Percentiles rank a stretch among this genome's conserved stretches.
phyloP scores from a whole-genome alignment of 2,888 invertebrate species.

The Abrostola triplasia region DNA sequence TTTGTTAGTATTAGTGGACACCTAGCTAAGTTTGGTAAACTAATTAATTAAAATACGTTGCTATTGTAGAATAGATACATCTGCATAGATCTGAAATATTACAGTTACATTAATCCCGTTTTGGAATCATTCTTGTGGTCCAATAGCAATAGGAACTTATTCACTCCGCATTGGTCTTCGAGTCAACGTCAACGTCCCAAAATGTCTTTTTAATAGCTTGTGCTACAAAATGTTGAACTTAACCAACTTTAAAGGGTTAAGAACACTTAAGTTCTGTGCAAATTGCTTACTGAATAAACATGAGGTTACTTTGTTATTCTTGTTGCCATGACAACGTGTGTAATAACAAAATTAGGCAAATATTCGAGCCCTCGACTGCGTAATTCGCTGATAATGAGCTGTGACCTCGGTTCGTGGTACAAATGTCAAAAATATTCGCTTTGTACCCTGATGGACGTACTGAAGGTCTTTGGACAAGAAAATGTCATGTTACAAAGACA shows the following conservation, averaged over 20 bases:
- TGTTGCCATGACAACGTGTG: conserved; percentile 70
- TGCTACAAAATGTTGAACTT: conserved; percentile 1
- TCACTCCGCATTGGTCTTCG: no score
- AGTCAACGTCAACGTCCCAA: background rate
- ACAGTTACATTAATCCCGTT: no score
- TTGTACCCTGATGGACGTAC: conserved; percentile 25
- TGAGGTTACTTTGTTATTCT: conserved; percentile 26
- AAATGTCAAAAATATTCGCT: conserved; percentile 38
- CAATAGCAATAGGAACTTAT: background rate
- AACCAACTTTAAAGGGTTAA: conserved; percentile 41
- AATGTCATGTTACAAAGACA: background rate
- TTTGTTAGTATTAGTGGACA: no score
- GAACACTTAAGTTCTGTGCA: conserved; percentile 13
- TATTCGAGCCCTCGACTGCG: conserved; percentile 49
- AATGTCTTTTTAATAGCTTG: background rate
- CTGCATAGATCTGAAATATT: no score
- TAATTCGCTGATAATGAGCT: conserved; percentile 49
- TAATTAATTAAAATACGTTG: no score
- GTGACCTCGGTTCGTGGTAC: conserved; percentile 43
- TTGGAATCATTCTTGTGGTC: no score
- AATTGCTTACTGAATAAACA: conserved; percentile 40
- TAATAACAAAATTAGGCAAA: conserved; percentile 83
- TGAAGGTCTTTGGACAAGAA: conserved; percentile 11
- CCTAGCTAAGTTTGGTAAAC: no score
- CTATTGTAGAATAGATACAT: no score